A percentile compares a stretch with the other conserved stretches of the same genome.
Evolutionary conservation across 2,113 vertebrate genomes (phyloP).

Genomic region (Cariama cristata): DNA sequence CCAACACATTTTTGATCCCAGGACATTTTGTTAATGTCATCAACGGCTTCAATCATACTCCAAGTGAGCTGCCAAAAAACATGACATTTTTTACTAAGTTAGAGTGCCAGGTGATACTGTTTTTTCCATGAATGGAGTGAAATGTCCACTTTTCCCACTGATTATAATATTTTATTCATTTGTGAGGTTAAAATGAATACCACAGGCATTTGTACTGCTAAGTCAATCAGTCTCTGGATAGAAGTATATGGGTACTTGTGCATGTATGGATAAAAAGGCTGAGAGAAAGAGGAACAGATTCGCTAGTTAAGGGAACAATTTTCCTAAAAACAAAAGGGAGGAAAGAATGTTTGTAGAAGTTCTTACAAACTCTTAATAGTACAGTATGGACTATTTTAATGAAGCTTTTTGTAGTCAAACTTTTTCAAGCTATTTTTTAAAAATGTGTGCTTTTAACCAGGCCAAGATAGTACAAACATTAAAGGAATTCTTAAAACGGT

Average conservation of each 20-base stretch:
- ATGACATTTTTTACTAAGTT: not conserved
- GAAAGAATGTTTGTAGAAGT: slow-evolving; percentile 36
- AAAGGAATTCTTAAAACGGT: slow-evolving; percentile 76
- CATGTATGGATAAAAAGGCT: not conserved
- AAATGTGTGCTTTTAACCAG: slow-evolving; percentile 67
- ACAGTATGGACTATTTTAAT: slow-evolving; percentile 39
- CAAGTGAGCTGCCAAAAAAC: not conserved
- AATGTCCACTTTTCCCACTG: slow-evolving; percentile 52
- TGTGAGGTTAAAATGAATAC: slow-evolving; percentile 26
- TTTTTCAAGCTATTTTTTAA: slow-evolving; percentile 22
- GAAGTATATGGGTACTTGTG: not conserved
- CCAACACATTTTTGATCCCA: not conserved
- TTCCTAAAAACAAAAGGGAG: not conserved
- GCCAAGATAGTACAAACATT: slow-evolving; percentile 73
- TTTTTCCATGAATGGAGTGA: slow-evolving; percentile 50
- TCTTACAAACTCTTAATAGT: not conserved
- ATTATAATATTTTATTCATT: slow-evolving; percentile 48
- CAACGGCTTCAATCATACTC: not conserved
- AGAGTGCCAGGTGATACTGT: slow-evolving; percentile 41
- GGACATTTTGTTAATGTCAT: slow-evolving; percentile 39
- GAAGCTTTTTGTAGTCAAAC: slow-evolving; percentile 38
- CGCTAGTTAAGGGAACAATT: not conserved
- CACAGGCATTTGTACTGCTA: slow-evolving; percentile 31
- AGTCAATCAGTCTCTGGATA: slow-evolving; percentile 33
- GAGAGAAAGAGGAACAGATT: not conserved